phyloP scores from a whole-genome alignment of 2,888 invertebrate genomes.

The Nephrotoma flavescens region DNA sequence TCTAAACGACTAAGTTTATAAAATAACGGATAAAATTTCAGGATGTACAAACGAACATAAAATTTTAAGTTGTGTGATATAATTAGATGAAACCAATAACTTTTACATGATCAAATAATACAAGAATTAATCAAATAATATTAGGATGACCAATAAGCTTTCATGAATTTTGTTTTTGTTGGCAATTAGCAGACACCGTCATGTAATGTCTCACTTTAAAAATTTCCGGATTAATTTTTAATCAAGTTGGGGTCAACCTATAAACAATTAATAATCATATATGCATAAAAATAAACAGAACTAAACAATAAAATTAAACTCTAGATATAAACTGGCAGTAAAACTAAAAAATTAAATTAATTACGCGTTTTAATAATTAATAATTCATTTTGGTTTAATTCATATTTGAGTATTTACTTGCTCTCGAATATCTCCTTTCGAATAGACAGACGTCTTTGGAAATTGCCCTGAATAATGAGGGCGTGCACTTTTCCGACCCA shows the following conservation, averaged over 20 bases:
- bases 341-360: neutral
- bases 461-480: slow-evolving; percentile 35
- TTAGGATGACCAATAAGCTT: neutral
- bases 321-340: neutral
- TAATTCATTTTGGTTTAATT: neutral
- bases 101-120: neutral
- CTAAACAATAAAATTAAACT: neutral
- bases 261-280: neutral
- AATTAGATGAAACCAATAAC: neutral
- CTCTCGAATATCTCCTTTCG: slow-evolving; percentile 70
- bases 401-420: slow-evolving; percentile 34
- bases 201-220: neutral
- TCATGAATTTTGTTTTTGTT: neutral
- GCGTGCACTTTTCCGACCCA: slow-evolving; percentile 49
- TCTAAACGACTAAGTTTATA: neutral
- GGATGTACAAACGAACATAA: neutral
- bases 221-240: neutral
- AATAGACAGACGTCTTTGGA: slow-evolving; percentile 46
- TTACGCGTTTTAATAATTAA: neutral
- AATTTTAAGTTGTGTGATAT: neutral
- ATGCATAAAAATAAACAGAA: neutral
- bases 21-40: neutral
- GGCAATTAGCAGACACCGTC: neutral
- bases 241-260: neutral
- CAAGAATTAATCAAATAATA: neutral